Base-by-base conservation (phyloP, 2,113 vertebrate genomes). In the Notarius lentiginosus region DNA sequence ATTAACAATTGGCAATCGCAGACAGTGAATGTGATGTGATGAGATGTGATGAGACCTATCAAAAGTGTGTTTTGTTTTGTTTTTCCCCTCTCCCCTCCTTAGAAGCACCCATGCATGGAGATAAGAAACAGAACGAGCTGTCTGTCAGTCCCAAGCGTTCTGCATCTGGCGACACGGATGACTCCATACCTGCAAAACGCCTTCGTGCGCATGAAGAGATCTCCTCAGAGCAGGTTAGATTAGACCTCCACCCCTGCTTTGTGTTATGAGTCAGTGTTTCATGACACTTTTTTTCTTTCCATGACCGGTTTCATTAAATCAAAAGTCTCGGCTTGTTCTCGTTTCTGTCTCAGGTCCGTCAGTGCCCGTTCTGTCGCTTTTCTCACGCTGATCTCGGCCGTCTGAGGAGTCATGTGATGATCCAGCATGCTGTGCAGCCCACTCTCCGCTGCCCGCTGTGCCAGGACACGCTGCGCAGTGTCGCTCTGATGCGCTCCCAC, bases 401-500 rank as follows among this genome's bases (percentile, higher is more conserved):
- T 66, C 94, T 97, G 65, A 93, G 96, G 72, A 96, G 96, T 84
- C 97, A 97, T 0, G 96, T 96, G 92, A 96, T 97, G 96, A 96
- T 95, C 5, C 97, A 97, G 92, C 97, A 97, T 90, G 97, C 97
- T 0, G 95, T 97, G 87, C 97, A 97, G 93, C 96, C 96, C 77
- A 93, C 96, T 95, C 95, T 97, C 1, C 95, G 96, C 90, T 97
- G 97, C 95, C 98, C 98, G 0, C 96, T 99, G 95, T 99, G 98
- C 95, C 98, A 99, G 94, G 97, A 97, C 93, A 96, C 96, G 95
- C 94, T 99, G 73, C 95, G 95, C 91, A 96, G 96, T 93, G 96
- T 97, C 93, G 92, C 95, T 90, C 96, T 98, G 89, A 95, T 99
- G 88, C 96, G 98, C 94, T 93, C 97, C 87, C 98, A 99, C 94